Evolutionary conservation across 2,113 vertebrate species (phyloP), one percentile per base, ranked within the genome.

Genomic region (Oryctolagus cuniculus): DNA sequence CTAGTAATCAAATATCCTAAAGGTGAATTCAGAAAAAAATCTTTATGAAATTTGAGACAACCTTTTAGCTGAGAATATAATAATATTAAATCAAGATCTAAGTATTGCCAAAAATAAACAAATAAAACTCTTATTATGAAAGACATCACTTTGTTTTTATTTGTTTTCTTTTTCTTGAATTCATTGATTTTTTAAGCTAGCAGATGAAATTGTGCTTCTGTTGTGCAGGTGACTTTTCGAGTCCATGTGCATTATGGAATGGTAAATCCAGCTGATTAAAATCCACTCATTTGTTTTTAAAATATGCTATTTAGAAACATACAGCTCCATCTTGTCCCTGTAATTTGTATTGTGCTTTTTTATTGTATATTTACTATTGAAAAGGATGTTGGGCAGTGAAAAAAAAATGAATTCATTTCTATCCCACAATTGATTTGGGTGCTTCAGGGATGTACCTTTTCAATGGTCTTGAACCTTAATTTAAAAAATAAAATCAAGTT

Each of bases 1-100:
- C 49, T 25, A 51, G 53, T 83, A 97, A 96, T 96, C 94, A 93
- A 91, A 75, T 95, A 61, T 34, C 85, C 29, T 73, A 85, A 89
- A 97, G 92, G 19, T 92, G 49, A 89, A 87, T 29, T 25, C 25
- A 25, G 44, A 84, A 73, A 92, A 87, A 58, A 92, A 90, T 31
- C 31, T 66, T 89, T 92, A 90, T 81, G 77, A 95, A 97, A 95
- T 93, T 80, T 75, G 81, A 95, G 49, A 53, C 70, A 95, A 84
- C 38, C 29, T 97, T 97, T 94, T 79, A 86, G 63, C 66, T 86
- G n/a, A 53, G 69, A 74, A 17, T 81, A 72, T 91, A 94, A 89
- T n/a, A 95, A 93, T 75, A 85, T 80, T 51, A 92, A 94, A 96
- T 61, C 78, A 83, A 93, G 61, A 88, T 5, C 74, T 25, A 77